A percentile compares a stretch with the other conserved stretches of the same genome.
phyloP scores from a whole-genome alignment of 2,797 vertebrate species.

The Phrynocephalus vlangalii region DNA sequence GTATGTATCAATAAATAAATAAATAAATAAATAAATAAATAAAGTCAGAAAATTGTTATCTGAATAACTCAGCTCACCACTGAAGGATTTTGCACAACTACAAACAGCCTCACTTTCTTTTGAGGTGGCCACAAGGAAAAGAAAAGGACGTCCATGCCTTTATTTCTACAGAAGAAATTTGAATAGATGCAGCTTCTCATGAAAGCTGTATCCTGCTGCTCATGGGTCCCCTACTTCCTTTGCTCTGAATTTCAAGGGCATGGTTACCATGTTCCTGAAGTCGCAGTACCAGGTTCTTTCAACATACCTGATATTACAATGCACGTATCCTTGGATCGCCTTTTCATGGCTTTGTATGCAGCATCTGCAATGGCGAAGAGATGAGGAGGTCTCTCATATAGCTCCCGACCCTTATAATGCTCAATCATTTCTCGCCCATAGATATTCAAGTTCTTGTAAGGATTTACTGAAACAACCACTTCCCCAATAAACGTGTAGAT shows the following conservation, averaged over 20 bases:
- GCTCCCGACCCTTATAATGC: constrained; percentile 93
- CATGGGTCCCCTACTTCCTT: background rate
- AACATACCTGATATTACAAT: constrained; percentile 93
- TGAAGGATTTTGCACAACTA: background rate
- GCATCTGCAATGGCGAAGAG: constrained; percentile 97
- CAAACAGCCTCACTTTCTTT: too few species aligned
- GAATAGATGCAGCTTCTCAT: too few species aligned
- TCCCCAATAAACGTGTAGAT: constrained; percentile 98
- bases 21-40: too few species aligned
- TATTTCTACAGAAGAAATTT: too few species aligned
- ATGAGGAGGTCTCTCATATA: constrained; percentile 96
- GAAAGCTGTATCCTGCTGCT: too few species aligned
- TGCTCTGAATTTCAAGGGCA: background rate
- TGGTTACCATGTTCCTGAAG: background rate
- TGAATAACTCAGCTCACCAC: background rate
- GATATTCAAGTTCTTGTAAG: constrained; percentile 95
- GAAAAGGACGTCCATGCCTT: too few species aligned
- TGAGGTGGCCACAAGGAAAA: too few species aligned
- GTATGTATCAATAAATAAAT: too few species aligned
- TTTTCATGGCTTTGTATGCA: constrained; percentile 99
- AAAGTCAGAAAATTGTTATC: background rate
- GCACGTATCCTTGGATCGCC: constrained; percentile 96
- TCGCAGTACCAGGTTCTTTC: background rate
- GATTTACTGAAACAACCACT: constrained; percentile 96
- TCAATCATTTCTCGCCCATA: constrained; percentile 92